Evolutionary conservation across 2,888 invertebrate genomes (phyloP).

Genomic region (Anagyrus pseudococci): DNA sequence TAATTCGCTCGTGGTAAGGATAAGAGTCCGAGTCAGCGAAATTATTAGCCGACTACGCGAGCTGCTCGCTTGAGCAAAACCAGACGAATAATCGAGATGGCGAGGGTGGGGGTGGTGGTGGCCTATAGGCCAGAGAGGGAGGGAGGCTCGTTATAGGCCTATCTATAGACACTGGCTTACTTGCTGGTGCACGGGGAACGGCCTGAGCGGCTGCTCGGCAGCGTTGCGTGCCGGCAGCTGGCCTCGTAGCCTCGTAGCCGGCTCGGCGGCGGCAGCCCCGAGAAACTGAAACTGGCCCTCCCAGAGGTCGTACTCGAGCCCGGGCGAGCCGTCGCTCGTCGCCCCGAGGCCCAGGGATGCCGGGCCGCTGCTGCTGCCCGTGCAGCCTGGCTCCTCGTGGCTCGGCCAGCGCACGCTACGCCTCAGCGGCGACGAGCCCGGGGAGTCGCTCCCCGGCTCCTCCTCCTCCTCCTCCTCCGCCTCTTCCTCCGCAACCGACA

Average conservation of each 20-base stretch:
- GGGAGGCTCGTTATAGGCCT: background rate
- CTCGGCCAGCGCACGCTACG: slow-evolving; percentile 23
- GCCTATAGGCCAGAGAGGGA: no score
- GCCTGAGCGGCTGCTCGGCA: slow-evolving; percentile 52
- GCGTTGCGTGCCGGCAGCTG: slow-evolving; percentile 33
- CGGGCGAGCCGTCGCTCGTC: slow-evolving; percentile 61
- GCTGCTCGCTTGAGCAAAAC: no score
- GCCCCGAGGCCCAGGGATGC: slow-evolving; percentile 7
- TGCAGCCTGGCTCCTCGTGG: slow-evolving; percentile 4
- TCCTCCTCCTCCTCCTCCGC: slow-evolving; percentile 14
- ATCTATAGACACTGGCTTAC: slow-evolving; percentile 23
- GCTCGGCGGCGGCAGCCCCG: slow-evolving; percentile 57
- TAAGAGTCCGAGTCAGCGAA: no score
- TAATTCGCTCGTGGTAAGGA: no score
- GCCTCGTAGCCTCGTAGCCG: slow-evolving; percentile 51
- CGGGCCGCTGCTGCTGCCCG: slow-evolving; percentile 35
- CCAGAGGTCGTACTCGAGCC: slow-evolving; percentile 87
- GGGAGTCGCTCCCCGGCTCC: slow-evolving; percentile 16
- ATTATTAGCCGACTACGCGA: no score
- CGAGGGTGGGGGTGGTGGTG: no score
- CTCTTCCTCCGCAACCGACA: background rate
- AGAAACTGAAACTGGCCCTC: slow-evolving; percentile 88
- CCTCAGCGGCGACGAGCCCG: slow-evolving; percentile 6
- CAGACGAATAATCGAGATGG: no score
- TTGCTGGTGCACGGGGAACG: slow-evolving; percentile 28